A percentile compares a stretch with the other conserved stretches of the same genome.
These are phyloP conservation scores for Typhlichthys subterraneus DNA, from an alignment of 2,797 vertebrate species.

Conservation along the genomic window DNA sequence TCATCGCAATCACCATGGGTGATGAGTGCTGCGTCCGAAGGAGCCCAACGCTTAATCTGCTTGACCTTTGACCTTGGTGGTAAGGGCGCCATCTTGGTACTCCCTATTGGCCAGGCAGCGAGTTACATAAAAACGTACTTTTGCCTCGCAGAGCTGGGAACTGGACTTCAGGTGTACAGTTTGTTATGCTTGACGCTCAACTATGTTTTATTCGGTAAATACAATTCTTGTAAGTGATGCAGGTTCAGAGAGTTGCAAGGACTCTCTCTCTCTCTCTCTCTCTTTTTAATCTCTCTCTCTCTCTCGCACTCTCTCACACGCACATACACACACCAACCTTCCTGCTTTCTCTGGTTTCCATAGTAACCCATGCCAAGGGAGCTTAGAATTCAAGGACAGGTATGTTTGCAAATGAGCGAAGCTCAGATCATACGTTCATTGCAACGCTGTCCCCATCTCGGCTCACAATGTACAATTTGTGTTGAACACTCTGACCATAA, in stretches of 20 bases:
- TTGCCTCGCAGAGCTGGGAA: not conserved
- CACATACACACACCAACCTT: slow-evolving; percentile 23
- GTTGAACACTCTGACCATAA: too few species aligned
- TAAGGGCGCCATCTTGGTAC: slow-evolving; percentile 40
- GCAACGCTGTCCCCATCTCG: slow-evolving; percentile 31
- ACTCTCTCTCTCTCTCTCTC: slow-evolving; percentile 29
- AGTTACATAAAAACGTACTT: not conserved
- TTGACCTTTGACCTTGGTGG: slow-evolving; percentile 59
- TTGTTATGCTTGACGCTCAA: slow-evolving; percentile 25
- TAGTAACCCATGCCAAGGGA: slow-evolving; percentile 75
- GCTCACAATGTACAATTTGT: too few species aligned
- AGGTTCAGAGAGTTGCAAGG: slow-evolving; percentile 49
- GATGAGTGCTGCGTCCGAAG: slow-evolving; percentile 46
- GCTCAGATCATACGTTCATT: slow-evolving; percentile 59
- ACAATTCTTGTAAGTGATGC: slow-evolving; percentile 51
- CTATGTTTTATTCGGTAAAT: slow-evolving; percentile 42
- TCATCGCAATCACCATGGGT: slow-evolving; percentile 51
- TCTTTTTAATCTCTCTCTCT: not conserved
- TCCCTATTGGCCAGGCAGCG: not conserved
- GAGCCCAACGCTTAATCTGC: slow-evolving; percentile 41
- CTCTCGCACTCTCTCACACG: slow-evolving; percentile 23
- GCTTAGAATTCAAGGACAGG: slow-evolving; percentile 80
- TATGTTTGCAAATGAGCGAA: slow-evolving; percentile 78
- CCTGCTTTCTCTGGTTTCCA: slow-evolving; percentile 76
- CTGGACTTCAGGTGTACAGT: not conserved